phyloP scores from a whole-genome alignment of 2,797 vertebrate genomes.

The Rhinatrema bivittatum region DNA sequence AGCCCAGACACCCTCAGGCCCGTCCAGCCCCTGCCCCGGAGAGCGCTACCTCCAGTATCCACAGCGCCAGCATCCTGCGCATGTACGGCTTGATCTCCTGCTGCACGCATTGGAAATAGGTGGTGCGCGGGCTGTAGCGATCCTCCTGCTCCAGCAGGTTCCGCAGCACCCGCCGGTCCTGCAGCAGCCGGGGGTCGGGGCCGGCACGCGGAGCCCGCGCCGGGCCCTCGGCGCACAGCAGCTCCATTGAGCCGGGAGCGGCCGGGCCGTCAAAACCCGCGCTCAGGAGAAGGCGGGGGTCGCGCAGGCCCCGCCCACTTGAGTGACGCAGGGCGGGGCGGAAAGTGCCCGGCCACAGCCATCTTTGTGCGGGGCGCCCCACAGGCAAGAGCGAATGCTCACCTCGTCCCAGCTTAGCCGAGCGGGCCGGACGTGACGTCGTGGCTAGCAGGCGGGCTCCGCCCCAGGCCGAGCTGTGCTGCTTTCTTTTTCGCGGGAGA shows the following conservation, averaged over 20 bases:
- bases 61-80: conserved; percentile 67
- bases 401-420: too few relatives aligned
- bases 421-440: too few relatives aligned
- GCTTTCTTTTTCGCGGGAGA: too few relatives aligned
- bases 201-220: conserved; percentile 49
- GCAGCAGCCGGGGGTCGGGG: conserved; percentile 54
- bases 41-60: conserved; percentile 81
- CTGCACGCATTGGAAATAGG: conserved; percentile 54
- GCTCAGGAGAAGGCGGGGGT: not conserved
- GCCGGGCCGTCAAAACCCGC: too few relatives aligned
- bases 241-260: conserved; percentile 34
- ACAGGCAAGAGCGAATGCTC: too few relatives aligned
- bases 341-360: too few relatives aligned
- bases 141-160: conserved; percentile 67
- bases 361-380: too few relatives aligned
- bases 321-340: too few relatives aligned
- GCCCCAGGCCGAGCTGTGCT: too few relatives aligned
- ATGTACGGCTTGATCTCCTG: conserved; percentile 66
- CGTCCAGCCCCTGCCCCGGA: not conserved
- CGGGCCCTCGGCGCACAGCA: conserved; percentile 43
- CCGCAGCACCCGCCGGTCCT: conserved; percentile 57
- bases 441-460: too few relatives aligned
- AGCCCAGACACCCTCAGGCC: conserved; percentile 17
- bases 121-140: conserved; percentile 36
- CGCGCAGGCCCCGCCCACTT: too few relatives aligned